These are phyloP conservation scores for Camelus dromedarius DNA, from an alignment of 2,113 vertebrate species.

Conservation along the genomic window DNA sequence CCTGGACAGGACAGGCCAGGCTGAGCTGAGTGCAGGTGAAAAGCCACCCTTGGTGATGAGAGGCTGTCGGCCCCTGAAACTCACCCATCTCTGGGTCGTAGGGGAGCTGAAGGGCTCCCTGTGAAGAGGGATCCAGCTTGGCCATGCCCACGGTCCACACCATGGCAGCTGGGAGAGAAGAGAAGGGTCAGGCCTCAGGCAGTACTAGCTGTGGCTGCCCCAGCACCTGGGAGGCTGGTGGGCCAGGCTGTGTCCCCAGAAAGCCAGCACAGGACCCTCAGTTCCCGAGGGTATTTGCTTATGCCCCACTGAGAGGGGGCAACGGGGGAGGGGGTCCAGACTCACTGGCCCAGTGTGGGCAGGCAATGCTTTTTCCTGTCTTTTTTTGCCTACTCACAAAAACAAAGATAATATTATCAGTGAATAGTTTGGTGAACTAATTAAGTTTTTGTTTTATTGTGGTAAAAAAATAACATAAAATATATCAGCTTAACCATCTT, in stretches of 20 bases:
- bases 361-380: neutral
- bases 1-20: neutral
- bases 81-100: constrained; percentile 80
- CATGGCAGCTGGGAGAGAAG: constrained; percentile 93
- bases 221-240: neutral
- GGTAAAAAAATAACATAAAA: neutral
- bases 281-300: fast-evolving
- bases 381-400: neutral
- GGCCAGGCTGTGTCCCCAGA: neutral
- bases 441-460: neutral
- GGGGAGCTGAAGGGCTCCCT: constrained; percentile 79
- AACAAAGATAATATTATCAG: fast-evolving
- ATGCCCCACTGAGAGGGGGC: neutral
- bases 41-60: fast-evolving
- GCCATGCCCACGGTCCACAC: constrained; percentile 98
- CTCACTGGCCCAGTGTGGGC: neutral
- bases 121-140: constrained; percentile 86
- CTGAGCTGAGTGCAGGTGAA: too few relatives aligned
- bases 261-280: neutral
- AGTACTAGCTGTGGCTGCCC: neutral
- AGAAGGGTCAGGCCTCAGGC: neutral
- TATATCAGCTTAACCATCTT: neutral
- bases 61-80: neutral
- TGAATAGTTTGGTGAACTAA: neutral
- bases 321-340: fast-evolving